These are phyloP conservation scores for Montifringilla adamsi DNA, from an alignment of 2,113 vertebrate species.

Conservation along the genomic window DNA sequence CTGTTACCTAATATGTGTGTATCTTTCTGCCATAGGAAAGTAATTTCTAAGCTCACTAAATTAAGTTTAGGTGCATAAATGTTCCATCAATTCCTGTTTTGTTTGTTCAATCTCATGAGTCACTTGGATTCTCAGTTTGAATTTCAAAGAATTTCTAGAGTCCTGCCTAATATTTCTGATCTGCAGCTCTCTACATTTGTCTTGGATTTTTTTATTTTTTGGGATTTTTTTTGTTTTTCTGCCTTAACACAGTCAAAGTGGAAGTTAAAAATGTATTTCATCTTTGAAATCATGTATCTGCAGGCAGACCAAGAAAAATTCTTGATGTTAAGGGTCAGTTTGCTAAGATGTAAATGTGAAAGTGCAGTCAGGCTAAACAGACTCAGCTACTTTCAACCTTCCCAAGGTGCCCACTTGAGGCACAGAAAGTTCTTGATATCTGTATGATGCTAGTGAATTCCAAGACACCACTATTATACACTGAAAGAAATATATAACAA, in stretches of 20 bases:
- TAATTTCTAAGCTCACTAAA: neutral
- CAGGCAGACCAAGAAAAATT: neutral
- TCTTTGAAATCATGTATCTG: neutral
- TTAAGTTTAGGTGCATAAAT: neutral
- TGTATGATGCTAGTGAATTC: neutral
- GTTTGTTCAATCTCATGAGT: neutral
- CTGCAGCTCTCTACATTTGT: neutral
- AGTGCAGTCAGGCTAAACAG: neutral
- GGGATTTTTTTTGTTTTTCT: neutral
- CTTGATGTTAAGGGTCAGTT: neutral
- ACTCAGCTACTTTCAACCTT: neutral
- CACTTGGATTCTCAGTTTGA: neutral
- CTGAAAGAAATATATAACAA: neutral
- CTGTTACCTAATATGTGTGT: neutral
- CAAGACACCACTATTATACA: neutral
- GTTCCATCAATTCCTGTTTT: neutral
- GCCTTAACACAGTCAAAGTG: neutral
- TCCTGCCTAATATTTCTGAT: neutral
- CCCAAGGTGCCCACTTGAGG: neutral
- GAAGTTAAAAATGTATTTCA: neutral
- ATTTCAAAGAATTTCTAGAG: neutral
- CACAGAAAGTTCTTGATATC: neutral
- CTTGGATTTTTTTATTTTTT: neutral
- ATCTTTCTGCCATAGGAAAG: neutral
- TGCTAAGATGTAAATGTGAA: neutral